Conservation (phyloP, 1,140 invertebrate genomes). For the Acromyrmex charruanus region DNA sequence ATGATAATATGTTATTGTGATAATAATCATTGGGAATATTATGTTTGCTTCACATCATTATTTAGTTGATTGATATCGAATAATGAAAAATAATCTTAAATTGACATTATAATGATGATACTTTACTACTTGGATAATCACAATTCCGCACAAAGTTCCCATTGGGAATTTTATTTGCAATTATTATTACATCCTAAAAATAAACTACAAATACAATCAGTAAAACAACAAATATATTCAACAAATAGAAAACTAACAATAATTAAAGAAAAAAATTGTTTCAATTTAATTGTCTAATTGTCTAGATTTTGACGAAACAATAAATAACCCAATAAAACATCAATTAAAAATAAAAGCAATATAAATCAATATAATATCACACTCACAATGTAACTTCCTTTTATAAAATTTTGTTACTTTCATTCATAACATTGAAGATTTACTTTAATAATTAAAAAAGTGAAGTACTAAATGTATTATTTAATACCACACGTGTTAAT, state of each 20-base stretch:
- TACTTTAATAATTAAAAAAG: background rate
- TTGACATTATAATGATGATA: no score
- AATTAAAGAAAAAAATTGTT: background rate
- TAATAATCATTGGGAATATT: no score
- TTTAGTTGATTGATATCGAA: no score
- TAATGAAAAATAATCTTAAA: no score
- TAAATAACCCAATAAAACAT: no score
- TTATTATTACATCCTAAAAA: background rate
- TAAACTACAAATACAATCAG: background rate
- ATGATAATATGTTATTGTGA: no score
- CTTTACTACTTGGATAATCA: no score
- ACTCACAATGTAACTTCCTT: no score
- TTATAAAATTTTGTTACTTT: background rate
- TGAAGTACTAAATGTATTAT: background rate
- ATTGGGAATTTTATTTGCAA: background rate
- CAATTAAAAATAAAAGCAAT: no score
- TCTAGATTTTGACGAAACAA: background rate
- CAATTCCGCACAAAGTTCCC: no score
- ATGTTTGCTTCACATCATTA: no score
- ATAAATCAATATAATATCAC: no score
- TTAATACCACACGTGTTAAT: background rate
- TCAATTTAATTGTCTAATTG: background rate
- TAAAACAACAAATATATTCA: background rate
- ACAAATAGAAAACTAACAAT: background rate
- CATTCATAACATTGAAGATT: background rate